Percentiles rank a stretch among this genome's conserved stretches.
phyloP scores from a whole-genome alignment of 2,113 vertebrate genomes.

The Chiloscyllium plagiosum region DNA sequence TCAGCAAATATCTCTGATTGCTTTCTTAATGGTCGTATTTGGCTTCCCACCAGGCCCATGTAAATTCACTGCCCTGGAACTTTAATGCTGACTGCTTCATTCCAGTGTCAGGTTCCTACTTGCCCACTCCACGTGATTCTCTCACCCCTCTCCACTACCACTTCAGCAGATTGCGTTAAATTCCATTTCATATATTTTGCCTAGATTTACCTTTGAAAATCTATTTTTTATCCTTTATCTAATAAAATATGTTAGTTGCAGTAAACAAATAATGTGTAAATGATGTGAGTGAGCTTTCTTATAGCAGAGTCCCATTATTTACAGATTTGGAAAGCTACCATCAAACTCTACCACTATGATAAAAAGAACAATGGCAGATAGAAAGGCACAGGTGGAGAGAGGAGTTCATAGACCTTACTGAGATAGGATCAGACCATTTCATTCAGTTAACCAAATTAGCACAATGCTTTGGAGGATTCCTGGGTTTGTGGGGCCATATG shows the following conservation, averaged over 20 bases:
- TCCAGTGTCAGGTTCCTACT: background rate
- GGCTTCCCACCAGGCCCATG: background rate
- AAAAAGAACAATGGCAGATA: background rate
- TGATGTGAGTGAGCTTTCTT: background rate
- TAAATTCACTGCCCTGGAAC: too few species aligned
- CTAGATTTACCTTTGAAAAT: background rate
- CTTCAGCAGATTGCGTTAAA: background rate
- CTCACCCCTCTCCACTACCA: background rate
- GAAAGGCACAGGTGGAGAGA: too few species aligned
- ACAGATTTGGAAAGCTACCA: background rate
- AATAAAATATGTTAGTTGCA: background rate
- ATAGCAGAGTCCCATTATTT: background rate
- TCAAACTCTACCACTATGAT: background rate
- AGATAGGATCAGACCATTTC: too few species aligned
- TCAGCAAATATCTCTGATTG: background rate
- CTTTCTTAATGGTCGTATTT: background rate
- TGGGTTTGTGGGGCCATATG: too few species aligned
- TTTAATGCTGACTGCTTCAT: background rate
- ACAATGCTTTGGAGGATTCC: too few species aligned
- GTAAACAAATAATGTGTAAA: background rate
- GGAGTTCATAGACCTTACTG: background rate
- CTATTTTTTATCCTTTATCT: background rate
- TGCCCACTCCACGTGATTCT: background rate
- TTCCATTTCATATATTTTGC: background rate
- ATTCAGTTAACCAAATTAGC: background rate